These are phyloP conservation scores for Luidia sarsii DNA, from an alignment of 53 echinoderm and acorn worm species.

Conservation along the genomic window DNA sequence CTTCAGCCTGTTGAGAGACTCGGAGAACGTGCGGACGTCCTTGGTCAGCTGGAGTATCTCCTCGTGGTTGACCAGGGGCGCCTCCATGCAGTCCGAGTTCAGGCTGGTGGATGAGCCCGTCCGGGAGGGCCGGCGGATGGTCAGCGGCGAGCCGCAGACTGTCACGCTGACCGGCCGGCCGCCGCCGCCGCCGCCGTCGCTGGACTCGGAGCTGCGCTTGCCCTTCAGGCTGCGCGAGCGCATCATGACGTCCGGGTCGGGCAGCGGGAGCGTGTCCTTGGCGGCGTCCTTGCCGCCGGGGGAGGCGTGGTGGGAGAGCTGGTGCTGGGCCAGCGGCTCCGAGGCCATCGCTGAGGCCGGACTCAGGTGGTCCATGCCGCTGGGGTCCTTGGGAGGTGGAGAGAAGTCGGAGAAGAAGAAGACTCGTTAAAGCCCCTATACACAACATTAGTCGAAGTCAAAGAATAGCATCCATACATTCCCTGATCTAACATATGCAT, in stretches of 20 bases:
- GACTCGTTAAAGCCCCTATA: no score
- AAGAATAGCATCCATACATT: no score
- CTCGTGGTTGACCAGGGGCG: slow-evolving; percentile 90
- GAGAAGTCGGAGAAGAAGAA: neutral
- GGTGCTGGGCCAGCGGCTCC: slow-evolving; percentile 1
- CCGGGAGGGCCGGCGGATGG: slow-evolving; percentile 66
- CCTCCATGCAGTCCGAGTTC: slow-evolving; percentile 90
- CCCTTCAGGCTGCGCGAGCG: slow-evolving; percentile 40
- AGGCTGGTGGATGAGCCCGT: slow-evolving; percentile 92
- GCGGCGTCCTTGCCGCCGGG: slow-evolving; percentile 35
- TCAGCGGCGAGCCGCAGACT: slow-evolving; percentile 55
- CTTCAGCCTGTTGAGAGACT: slow-evolving; percentile 78
- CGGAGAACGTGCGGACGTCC: slow-evolving; percentile 92
- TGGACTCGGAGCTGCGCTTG: slow-evolving; percentile 44
- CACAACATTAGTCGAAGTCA: no score
- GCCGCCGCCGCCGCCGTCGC: slow-evolving; percentile 23
- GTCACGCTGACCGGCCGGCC: slow-evolving; percentile 78
- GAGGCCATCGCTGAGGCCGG: slow-evolving; percentile 20
- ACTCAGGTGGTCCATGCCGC: slow-evolving; percentile 48
- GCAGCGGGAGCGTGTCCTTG: slow-evolving; percentile 50
- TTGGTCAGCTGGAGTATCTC: slow-evolving; percentile 93
- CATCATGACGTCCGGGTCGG: slow-evolving; percentile 38
- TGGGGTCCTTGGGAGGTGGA: slow-evolving; percentile 24
- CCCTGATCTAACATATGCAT: no score
- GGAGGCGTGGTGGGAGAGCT: slow-evolving; percentile 42